Evolutionary conservation across 2,888 invertebrate genomes (phyloP).

Genomic region (Drosophila cracens): DNA sequence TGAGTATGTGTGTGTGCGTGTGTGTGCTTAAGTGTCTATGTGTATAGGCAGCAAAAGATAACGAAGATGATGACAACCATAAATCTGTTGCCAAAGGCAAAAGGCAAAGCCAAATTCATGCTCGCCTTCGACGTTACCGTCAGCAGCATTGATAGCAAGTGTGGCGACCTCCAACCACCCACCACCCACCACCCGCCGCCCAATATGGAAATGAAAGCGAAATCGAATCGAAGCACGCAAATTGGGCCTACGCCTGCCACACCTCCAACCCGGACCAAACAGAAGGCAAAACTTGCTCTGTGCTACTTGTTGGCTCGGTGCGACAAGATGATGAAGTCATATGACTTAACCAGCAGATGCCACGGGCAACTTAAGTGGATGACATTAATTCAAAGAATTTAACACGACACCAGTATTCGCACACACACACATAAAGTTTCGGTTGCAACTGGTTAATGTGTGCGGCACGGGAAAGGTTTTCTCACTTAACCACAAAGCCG

Average conservation of each 20-base stretch:
- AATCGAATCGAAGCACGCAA: conserved; percentile 20
- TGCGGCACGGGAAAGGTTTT: background rate
- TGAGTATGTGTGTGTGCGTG: background rate
- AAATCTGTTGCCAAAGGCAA: conserved; percentile 23
- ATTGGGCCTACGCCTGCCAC: background rate
- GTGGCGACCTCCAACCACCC: conserved; percentile 3
- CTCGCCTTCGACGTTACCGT: conserved; percentile 3
- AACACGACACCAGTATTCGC: background rate
- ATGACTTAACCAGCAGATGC: conserved; percentile 53
- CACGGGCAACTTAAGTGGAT: conserved; percentile 5
- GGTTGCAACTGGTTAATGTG: background rate
- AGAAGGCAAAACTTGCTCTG: conserved; percentile 8
- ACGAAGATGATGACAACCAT: conserved; percentile 21
- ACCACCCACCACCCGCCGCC: background rate
- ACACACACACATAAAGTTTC: background rate
- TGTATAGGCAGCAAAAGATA: conserved; percentile 12
- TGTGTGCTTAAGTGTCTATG: background rate
- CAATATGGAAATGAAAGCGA: conserved; percentile 14
- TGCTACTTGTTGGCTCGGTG: conserved; percentile 1
- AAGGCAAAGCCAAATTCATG: conserved; percentile 4
- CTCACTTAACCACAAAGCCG: background rate
- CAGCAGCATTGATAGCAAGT: background rate
- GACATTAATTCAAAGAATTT: conserved; percentile 15
- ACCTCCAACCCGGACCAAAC: background rate
- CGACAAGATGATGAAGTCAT: conserved; percentile 33